Evolutionary conservation across 92 coral and sea anemone genomes (phyloP).

Genomic region (Phenganax stokvisi): DNA sequence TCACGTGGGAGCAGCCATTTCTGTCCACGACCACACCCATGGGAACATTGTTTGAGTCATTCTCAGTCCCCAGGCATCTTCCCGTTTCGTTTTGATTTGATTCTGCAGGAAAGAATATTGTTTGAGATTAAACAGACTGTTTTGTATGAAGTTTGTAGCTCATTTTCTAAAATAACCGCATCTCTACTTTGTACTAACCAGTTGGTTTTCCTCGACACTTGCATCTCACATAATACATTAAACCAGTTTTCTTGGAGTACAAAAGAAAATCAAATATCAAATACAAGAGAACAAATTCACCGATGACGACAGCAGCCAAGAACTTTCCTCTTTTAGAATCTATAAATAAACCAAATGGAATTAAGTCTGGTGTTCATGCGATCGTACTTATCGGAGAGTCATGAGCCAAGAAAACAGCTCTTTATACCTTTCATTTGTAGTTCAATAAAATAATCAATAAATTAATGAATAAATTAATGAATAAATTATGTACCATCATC

Average conservation of each 20-base stretch:
- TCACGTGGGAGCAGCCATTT: too few species aligned
- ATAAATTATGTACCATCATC: neutral
- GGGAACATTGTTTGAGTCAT: too few species aligned
- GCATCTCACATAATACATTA: conserved; percentile 2
- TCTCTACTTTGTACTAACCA: neutral
- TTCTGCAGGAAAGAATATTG: too few species aligned
- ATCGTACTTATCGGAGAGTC: too few species aligned
- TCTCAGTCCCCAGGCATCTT: too few species aligned
- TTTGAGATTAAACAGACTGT: too few species aligned
- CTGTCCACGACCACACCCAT: too few species aligned
- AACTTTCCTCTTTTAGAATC: conserved; percentile 11
- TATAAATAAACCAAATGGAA: neutral
- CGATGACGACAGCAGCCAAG: conserved; percentile 9
- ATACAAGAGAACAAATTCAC: conserved; percentile 29
- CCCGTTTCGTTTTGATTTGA: too few species aligned
- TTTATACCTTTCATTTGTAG: neutral
- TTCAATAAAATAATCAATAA: neutral
- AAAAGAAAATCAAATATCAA: conserved; percentile 27
- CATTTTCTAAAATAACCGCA: too few species aligned
- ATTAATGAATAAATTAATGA: neutral
- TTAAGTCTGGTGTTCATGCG: too few species aligned
- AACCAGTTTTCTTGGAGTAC: conserved; percentile 26
- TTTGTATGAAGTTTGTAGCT: too few species aligned
- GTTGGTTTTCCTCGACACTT: neutral
- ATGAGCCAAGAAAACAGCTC: too few species aligned